These are phyloP conservation scores for Ichneumoninae sp. DNA, from an alignment of 2,888 invertebrate species.

Conservation along the genomic window DNA sequence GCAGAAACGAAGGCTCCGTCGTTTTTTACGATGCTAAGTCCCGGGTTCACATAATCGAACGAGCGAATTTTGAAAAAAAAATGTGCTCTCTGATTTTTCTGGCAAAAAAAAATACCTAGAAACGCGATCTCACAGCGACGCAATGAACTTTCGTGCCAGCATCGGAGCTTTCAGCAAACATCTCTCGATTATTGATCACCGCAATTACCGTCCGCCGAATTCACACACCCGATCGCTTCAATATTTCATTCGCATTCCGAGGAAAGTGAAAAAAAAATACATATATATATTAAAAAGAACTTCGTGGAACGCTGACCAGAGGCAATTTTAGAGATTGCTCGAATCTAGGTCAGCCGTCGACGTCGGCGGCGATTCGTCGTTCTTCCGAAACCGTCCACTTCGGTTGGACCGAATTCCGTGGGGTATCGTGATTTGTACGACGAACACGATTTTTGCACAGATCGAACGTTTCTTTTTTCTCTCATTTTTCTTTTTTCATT, in stretches of 20 bases:
- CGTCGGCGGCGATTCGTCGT: slow-evolving; percentile 20
- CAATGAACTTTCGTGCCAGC: slow-evolving; percentile 1
- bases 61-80: background rate
- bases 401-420: background rate
- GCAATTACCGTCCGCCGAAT: slow-evolving; percentile 16
- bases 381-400: slow-evolving; percentile 26
- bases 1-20: slow-evolving; percentile 16
- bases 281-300: slow-evolving; percentile 7
- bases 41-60: slow-evolving; percentile 3
- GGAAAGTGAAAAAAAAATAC: background rate
- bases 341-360: slow-evolving; percentile 54
- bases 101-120: background rate
- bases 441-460: background rate
- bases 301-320: slow-evolving; percentile 31
- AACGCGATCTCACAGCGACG: background rate
- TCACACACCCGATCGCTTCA: slow-evolving; percentile 8
- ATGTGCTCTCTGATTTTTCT: background rate
- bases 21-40: slow-evolving; percentile 36
- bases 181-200: slow-evolving; percentile 35
- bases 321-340: slow-evolving; percentile 23
- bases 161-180: background rate
- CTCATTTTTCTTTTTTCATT: background rate
- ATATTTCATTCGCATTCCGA: slow-evolving; percentile 37
- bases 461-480: background rate
- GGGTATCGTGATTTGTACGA: background rate